These are phyloP conservation scores for Australoheros scitulus DNA, from an alignment of 2,113 vertebrate genomes.

Conservation along the genomic window DNA sequence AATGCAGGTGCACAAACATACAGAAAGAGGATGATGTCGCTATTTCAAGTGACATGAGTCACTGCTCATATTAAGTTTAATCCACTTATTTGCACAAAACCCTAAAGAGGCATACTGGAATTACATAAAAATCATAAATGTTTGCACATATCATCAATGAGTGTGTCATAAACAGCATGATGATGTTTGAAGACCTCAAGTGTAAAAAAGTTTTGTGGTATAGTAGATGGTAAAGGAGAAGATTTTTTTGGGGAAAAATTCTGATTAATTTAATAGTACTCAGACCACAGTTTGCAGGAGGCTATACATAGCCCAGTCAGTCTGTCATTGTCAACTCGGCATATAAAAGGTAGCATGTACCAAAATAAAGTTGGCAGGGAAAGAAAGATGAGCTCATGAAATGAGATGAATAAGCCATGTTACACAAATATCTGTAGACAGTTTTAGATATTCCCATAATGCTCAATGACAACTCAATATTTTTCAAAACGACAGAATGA, in stretches of 20 bases:
- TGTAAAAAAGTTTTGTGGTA: background rate
- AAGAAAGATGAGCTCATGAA: conserved; percentile 8
- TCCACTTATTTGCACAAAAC: background rate
- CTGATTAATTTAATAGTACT: conserved; percentile 29
- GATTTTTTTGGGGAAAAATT: background rate
- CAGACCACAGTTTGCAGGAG: conserved; percentile 8
- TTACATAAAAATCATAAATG: background rate
- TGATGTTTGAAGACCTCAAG: background rate
- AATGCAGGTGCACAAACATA: background rate
- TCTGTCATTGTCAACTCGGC: conserved; percentile 43
- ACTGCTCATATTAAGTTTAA: background rate
- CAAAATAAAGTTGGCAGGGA: conserved; percentile 39
- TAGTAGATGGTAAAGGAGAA: background rate
- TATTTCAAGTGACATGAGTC: background rate
- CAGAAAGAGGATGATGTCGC: background rate
- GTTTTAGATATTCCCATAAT: conserved; percentile 20
- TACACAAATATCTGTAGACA: conserved; percentile 17
- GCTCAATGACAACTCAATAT: background rate
- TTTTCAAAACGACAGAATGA: background rate
- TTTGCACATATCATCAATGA: background rate
- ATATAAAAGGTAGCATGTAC: conserved; percentile 41
- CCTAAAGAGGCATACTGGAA: background rate
- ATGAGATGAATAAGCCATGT: background rate
- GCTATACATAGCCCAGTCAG: conserved; percentile 51
- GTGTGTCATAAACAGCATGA: background rate